phyloP scores from a whole-genome alignment of 2,797 vertebrate genomes.

The Echeneis naucrates region DNA sequence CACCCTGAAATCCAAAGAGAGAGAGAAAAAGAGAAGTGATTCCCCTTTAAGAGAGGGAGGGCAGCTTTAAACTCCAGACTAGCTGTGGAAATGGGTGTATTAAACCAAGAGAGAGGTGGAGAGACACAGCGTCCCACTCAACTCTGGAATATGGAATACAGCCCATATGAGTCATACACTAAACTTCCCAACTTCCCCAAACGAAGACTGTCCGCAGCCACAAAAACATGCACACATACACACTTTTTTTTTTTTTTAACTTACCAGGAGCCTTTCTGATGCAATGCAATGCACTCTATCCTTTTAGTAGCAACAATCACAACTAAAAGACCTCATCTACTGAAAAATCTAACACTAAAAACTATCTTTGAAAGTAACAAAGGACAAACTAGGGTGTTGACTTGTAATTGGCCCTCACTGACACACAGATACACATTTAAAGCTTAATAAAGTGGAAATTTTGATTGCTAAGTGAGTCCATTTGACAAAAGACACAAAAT shows the following conservation, averaged over 20 bases:
- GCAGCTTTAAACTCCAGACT: constrained; percentile 32
- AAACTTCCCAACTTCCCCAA: constrained; percentile 70
- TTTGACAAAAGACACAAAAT: not conserved
- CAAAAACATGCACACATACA: not conserved
- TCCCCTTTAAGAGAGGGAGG: constrained; percentile 73
- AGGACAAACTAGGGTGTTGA: not conserved
- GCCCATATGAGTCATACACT: constrained; percentile 75
- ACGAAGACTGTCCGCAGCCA: constrained; percentile 28
- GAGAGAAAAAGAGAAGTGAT: constrained; percentile 12
- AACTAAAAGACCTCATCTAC: not conserved
- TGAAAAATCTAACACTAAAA: not conserved
- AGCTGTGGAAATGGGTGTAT: constrained; percentile 51
- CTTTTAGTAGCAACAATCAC: not conserved
- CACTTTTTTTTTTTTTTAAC: not conserved
- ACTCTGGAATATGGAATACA: constrained; percentile 59
- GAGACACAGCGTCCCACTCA: constrained; percentile 62
- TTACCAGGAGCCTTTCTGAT: not conserved
- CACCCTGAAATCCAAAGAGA: too few species aligned
- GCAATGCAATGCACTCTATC: not conserved
- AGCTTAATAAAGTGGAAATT: not conserved
- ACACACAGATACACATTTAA: not conserved
- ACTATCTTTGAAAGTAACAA: too few species aligned
- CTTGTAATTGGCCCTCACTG: not conserved
- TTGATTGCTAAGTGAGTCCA: not conserved
- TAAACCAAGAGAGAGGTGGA: constrained; percentile 33